Evolutionary conservation across 2,888 invertebrate genomes (phyloP), one percentile per base, ranked within the genome.

Genomic region (Aricia artaxerxes): DNA sequence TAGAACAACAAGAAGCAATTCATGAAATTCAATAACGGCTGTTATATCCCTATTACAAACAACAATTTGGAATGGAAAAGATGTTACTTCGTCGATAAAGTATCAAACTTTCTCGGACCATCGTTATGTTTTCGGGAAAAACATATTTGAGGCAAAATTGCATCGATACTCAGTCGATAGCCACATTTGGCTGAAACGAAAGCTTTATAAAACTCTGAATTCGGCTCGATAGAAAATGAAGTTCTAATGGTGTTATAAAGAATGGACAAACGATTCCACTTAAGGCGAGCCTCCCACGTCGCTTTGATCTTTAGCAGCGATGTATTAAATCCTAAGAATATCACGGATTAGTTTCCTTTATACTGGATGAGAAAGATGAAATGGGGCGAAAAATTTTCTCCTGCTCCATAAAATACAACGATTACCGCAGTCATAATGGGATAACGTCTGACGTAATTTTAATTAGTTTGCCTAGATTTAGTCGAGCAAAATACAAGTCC

Each of bases 221-320:
- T 83, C 81, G 80, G 80, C 79, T 77, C 78, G 77, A 81, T 81
- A 78, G 81, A 84, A 78, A 76, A 78, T 81, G 79, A 79, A 78
- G 79, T 78, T 40, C 40, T 40, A 40, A 40, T 40, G 40, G 40
- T 40, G 40, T 40, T 81, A 81, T 81, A 82, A 82, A 82, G 81
- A 81, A 82, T 78, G 78, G 40, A 73, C 81, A 81, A 83, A 81
- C 82, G 80, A 80, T 81, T 81, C 81, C 80, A 82, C 82, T 83
- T 84, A 82, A 83, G 84, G 84, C 83, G 79, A 89, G 88, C 88
- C 91, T 89, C 90, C 90, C 90, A 91, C 90, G 90, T 88, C 84
- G 88, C 83, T 82, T 80, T 85, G 88, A 91, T 90, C 89, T 88
- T 84, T 85, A 84, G 83, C 83, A 80, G 83, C 84, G 88, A 90